These are phyloP conservation scores for Ornithoptera alexandrae DNA, from an alignment of 2,888 invertebrate species.

Conservation along the genomic window DNA sequence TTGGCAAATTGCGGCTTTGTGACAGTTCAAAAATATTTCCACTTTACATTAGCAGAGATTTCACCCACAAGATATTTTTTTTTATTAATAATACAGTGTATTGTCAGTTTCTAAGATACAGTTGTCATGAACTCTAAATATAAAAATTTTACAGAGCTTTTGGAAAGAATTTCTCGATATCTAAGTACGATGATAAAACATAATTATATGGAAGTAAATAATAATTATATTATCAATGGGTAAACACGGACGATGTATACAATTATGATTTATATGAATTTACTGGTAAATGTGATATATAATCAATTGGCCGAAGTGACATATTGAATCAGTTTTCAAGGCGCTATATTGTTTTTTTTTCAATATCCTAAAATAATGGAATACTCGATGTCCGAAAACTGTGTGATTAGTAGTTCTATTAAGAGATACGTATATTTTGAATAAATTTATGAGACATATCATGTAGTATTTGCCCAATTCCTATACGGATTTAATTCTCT, in stretches of 20 bases:
- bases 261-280: background rate
- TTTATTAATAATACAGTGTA: background rate
- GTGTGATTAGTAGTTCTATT: background rate
- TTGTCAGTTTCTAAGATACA: background rate
- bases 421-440: background rate
- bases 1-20: too few relatives aligned
- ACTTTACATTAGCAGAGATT: background rate
- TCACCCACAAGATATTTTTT: too few relatives aligned
- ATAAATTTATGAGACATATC: conserved; percentile 2
- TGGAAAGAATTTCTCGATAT: conserved; percentile 14
- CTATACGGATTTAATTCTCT: background rate
- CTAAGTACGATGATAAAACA: background rate
- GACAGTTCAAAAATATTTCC: background rate
- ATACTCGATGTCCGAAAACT: background rate
- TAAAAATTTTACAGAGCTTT: conserved; percentile 45
- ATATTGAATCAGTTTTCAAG: background rate
- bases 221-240: background rate
- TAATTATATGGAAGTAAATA: conserved; percentile 1
- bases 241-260: background rate
- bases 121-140: conserved; percentile 40
- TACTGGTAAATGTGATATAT: conserved; percentile 2
- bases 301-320: background rate
- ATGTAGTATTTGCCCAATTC: conserved; percentile 1
- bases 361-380: background rate
- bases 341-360: background rate